Base-by-base conservation (phyloP, 2,888 invertebrate species). In the Physocephala rufipes region DNA sequence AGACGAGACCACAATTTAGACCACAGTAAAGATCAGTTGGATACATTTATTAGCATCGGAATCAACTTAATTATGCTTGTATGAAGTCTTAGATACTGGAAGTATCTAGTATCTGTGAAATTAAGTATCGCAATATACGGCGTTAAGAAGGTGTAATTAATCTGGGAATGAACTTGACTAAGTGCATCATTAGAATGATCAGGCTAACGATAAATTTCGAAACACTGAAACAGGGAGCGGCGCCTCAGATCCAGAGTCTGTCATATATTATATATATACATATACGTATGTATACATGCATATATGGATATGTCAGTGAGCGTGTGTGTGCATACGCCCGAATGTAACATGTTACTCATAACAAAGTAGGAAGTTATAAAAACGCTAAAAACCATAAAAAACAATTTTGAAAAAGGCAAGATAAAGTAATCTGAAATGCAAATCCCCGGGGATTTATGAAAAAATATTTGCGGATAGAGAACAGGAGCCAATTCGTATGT, bases 11-110 rank as follows among this genome's bases (percentile, higher is more conserved):
- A 19, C 36, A 58, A 28, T 58, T 24, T 15, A 24, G 58, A n/a
- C 5, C 28, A 15, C 26, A 26, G 26, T 58, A 12, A 26, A 12
- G 15, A 16, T 15, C 58, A 28, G 2, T 45, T 49, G 51, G 21
- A 36, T 62, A 49, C 61, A 68, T 51, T 62, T 30, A 62, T 68
- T 68, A 68, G 51, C 68, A 62, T 62, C 68, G 51, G 68, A 61
- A 51, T 62, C 68, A 24, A 68, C 43, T 61, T 61, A 47, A 68
- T 68, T 68, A 62, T 61, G 49, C 28, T 13, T 21, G 30, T 45
- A 47, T 19, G 58, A 28, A 66, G 53, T 53, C 28, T 9, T 28
- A 58, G 28, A 9, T 9, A 36, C 36, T 36, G 9, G 9, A 36
- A 36, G 36, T 9, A 36, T 36, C 36, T 36, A n/a, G n/a, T n/a